Base-by-base conservation (phyloP, 2,113 vertebrate genomes). In the Pholis gunnellus region DNA sequence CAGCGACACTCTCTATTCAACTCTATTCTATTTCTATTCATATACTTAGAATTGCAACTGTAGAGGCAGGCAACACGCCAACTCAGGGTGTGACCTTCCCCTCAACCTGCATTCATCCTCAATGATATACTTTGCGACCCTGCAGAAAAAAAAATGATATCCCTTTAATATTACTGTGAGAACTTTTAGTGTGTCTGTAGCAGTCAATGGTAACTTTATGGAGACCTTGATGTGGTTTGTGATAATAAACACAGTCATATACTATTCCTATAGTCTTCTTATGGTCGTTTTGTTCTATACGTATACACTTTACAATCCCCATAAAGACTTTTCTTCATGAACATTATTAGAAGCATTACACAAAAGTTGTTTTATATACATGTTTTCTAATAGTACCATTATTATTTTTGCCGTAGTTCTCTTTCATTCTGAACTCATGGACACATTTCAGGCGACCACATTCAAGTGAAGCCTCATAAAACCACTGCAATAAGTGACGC, bases 1-100 rank as follows among this genome's bases (percentile, higher is more conserved):
- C 57, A 57, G 40, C 18, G 9, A 63, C 74, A 36, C 75, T 79
- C 75, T 79, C 61, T 42, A 34, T 82, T 69, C 59, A 29, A 61
- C 34, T 73, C 54, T 73, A 52, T 78, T 86, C 75, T 65, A 38
- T 63, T 74, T 86, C 59, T 82, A 83, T 79, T 85, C 66, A 79
- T 82, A 56, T 88, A 78, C 80, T 84, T 36, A 82, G 82, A 89
- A 85, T 48, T 85, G 74, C 67, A 87, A 87, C 81, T 54, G 79
- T 66, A 84, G 81, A 87, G 80, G 56, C 50, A 84, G 87, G 75
- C 72, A 42, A 38, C 14, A 34, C 34, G 61, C 77, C 83, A 89
- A 65, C 61, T 76, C 40, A 38, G 71, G 82, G 78, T 75, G 88
- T 78, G 83, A 88, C 82, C 88, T 86, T 87, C 79, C 50, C 50